Conservation (phyloP, 2,888 invertebrate species). For the Girardia tigrina region DNA sequence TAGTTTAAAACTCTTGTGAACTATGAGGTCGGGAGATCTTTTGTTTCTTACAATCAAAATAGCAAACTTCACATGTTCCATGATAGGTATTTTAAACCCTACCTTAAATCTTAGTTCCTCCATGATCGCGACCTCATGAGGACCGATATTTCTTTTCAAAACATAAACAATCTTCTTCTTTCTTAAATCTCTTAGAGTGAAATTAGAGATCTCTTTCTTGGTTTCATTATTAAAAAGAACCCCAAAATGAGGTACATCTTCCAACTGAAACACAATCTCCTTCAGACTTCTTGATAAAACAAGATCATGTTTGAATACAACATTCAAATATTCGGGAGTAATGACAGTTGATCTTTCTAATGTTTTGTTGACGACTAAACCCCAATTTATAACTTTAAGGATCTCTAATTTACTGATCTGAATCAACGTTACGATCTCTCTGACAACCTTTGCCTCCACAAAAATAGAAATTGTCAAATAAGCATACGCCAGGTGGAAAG, state of each 20-base stretch:
- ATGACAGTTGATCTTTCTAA: not conserved
- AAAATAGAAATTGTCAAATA: not conserved
- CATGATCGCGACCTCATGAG: not conserved
- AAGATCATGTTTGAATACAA: not conserved
- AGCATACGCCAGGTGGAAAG: not conserved
- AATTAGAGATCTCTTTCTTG: not conserved
- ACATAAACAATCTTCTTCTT: not conserved
- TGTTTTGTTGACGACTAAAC: not conserved
- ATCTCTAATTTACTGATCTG: not conserved
- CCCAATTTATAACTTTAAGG: not conserved
- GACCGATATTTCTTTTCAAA: not conserved
- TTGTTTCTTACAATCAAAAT: not conserved
- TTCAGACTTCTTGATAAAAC: not conserved
- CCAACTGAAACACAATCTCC: not conserved
- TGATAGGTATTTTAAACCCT: not conserved
- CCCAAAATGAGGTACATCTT: not conserved
- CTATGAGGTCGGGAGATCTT: not conserved
- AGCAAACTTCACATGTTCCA: not conserved
- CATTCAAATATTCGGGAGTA: not conserved
- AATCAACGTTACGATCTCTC: not conserved
- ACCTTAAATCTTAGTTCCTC: not conserved
- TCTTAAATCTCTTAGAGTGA: not conserved
- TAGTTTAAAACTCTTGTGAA: not conserved
- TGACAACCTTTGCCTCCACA: not conserved
- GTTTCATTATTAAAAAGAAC: not conserved